Base-by-base conservation (phyloP, 2,797 vertebrate species). In the Sylvia borin region DNA sequence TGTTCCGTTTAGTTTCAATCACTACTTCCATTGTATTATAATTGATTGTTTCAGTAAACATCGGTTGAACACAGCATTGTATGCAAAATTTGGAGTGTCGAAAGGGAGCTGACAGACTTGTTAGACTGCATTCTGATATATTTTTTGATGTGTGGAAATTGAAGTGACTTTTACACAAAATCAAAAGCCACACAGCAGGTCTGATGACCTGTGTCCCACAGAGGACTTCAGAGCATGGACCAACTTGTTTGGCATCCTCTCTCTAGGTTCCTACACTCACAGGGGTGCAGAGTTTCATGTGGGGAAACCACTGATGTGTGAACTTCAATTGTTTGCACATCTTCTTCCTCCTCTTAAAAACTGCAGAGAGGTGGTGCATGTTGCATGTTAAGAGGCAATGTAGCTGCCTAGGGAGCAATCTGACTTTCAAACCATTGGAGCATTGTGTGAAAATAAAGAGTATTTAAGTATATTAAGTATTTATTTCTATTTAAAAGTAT, bases 291-390 rank as follows among this genome's bases (percentile, higher is more conserved):
- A 75, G 34, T 67, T 89, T 64, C 40, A 4, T 8, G 32, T 11
- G 13, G 12, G 34, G 29, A n/a, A 32, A 32, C 25, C 16, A 10
- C 0, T 45, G 62, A 22, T 22, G 5, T 0, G 6, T 51, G 19
- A 90, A 34, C 34, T 48, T 68, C 10, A 42, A 3, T n/a, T 73
- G 27, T 66, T 61, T 62, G 9, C 27, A 8, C 11, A 29, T 76
- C 31, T 32, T 43, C 47, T 40, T 90, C 32, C 48, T 45, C 0
- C 26, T 27, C 4, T 62, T 31, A 31, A 50, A 88, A 85, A 14
- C 47, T n/a, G 34, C 60, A 31, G n/a, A 34, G 31, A 38, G 29
- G 27, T 29, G 34, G 40, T 43, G 26, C 4, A 1, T n/a, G 15
- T 38, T 81, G 26, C 7, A 1, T n/a, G 5, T 27, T 72, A 27